Base-by-base conservation (phyloP, 2,797 vertebrate genomes). In the Sitta carolinensis region DNA sequence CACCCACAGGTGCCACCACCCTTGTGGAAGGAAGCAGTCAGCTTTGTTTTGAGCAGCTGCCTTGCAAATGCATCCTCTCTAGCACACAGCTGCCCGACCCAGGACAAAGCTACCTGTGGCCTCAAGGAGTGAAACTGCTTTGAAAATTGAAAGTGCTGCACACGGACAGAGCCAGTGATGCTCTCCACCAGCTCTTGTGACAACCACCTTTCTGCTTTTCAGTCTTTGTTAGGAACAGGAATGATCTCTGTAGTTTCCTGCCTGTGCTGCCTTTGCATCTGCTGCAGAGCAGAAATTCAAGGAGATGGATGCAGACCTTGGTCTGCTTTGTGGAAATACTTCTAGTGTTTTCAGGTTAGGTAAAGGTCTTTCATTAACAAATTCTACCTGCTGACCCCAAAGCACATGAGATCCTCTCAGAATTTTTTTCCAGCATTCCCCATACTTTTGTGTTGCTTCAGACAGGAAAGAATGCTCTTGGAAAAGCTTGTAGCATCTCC, bases 401-500 rank as follows among this genome's bases (percentile, higher is more conserved):
- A 92, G 58, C 74, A 83, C 14, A 18, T 82, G 62, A 84, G 67
- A 93, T 73, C 12, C 25, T 85, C 38, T 94, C 88, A 84, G 86
- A 94, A 62, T 73, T 88, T 90, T 90, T 90, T 88, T 40, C 77
- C 81, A 88, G 59, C 81, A 70, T 72, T 68, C 26, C 5, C 80
- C 17, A 22, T 70, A 68, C 48, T 90, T 95, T 94, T 84, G 74
- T 48, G 36, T 58, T 66, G 34, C 57, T 95, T 84, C 69, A 74
- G 79, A 77, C 23, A 50, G 47, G 82, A 86, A 96, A 83, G 13
- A 75, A 42, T 38, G 29, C 50, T 89, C 69, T 89, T 87, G 81
- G 70, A 92, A 96, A 93, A 94, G 55, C 61, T 96, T 74, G 62
- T 76, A 59, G 74, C 72, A 82, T 52, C 43, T 94, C 74, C 74